phyloP scores from a whole-genome alignment of 2,797 vertebrate genomes.

The Rhinella marina region DNA sequence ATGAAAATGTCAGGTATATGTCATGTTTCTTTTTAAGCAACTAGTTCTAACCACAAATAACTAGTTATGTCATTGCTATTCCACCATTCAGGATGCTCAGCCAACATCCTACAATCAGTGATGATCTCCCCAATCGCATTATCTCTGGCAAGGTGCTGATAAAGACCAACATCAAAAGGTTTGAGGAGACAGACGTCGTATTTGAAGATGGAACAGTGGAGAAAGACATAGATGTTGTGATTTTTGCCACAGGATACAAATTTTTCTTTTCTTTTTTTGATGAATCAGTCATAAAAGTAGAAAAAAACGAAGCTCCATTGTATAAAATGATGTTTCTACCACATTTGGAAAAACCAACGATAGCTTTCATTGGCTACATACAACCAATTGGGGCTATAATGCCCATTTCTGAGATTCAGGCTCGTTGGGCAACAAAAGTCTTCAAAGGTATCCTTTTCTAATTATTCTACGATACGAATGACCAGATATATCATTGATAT shows the following conservation, averaged over 20 bases:
- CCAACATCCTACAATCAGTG: conserved; percentile 78
- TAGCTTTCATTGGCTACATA: conserved; percentile 82
- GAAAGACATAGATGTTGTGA: conserved; percentile 76
- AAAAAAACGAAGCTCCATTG: conserved; percentile 74
- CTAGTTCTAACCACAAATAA: not conserved
- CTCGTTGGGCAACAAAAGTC: conserved; percentile 80
- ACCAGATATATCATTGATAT: not conserved
- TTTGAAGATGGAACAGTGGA: conserved; percentile 81
- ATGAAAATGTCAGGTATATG: not conserved
- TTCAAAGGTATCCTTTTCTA: conserved; percentile 77
- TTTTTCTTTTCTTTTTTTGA: conserved; percentile 85
- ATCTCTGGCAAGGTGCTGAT: conserved; percentile 78
- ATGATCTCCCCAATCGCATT: conserved; percentile 82
- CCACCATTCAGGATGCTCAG: conserved; percentile 66
- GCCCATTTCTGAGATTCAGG: conserved; percentile 82
- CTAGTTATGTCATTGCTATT: not conserved
- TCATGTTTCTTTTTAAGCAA: not conserved
- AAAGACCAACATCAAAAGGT: conserved; percentile 80
- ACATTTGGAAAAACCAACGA: conserved; percentile 73
- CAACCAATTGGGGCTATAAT: conserved; percentile 78
- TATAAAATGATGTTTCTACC: conserved; percentile 82
- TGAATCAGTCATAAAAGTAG: conserved; percentile 68
- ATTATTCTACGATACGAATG: not conserved
- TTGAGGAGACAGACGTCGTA: conserved; percentile 76
- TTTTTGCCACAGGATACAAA: conserved; percentile 85